Evolutionary conservation across 1,140 invertebrate genomes (phyloP), one percentile per base, ranked within the genome.

Genomic region (Pseudomyrmex dendroicus): DNA sequence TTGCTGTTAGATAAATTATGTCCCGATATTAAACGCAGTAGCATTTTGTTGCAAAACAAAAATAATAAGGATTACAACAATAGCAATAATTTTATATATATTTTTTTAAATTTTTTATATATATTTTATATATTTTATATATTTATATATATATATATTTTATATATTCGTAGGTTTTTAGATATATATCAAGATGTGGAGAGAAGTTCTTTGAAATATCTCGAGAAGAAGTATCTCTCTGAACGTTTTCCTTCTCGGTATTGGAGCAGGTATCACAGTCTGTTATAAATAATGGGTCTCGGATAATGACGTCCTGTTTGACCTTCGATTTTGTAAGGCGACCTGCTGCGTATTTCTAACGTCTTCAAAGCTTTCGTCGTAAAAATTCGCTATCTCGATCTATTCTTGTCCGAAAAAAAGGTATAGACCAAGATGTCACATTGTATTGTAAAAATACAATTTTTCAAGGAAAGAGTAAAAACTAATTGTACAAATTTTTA

Each of bases 201-300:
- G 35, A 8, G 20, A 48, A 48, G 22, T 59, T 59, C 25, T 35
- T 20, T 3, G 10, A 50, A 70, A 57, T 80, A 70, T 70, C 54
- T 35, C n/a, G 48, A 46, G 13, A 68, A 46, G 15, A 20, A 78
- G 8, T 10, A 22, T 22, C 20, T n/a, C 76, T 50, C 7, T 12
- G 13, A 56, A 25, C 76, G 20, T 83, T 83, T 83, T 89, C 74
- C 59, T 66, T 85, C 73, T 82, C 72, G 72, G 62, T 73, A 83
- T 90, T 86, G 73, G 63, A 84, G 77, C 92, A 93, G 92, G 92
- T 92, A 92, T 89, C 86, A 56, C 48, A 85, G 87, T 80, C 84
- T 84, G 70, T 83, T 84, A 78, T 80, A 90, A 86, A 83, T 89
- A 92, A 91, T 88, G 88, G 87, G 78, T 72, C 86, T 73, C 48